Evolutionary conservation across 2,113 vertebrate species (phyloP).

Genomic region (Scartelaos histophorus): DNA sequence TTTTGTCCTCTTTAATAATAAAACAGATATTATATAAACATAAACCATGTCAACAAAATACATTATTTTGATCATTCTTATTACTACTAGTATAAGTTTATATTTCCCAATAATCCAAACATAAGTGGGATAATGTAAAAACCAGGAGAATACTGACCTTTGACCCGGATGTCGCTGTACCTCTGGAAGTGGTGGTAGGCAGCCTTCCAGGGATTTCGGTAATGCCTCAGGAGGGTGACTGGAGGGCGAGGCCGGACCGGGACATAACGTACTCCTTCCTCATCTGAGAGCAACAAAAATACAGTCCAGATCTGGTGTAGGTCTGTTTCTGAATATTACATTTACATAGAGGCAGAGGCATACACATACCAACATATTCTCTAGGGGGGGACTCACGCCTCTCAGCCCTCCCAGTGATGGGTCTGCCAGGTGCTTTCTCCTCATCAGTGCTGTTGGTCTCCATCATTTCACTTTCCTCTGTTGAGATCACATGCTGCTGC

Average conservation of each 20-base stretch:
- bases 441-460: constrained; percentile 98
- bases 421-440: constrained; percentile 86
- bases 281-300: constrained; percentile 76
- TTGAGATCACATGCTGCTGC: constrained; percentile 97
- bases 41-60: too few relatives aligned
- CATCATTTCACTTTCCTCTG: constrained; percentile 97
- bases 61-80: too few relatives aligned
- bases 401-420: constrained; percentile 84
- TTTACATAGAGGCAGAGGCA: background rate
- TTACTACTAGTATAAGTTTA: too few relatives aligned
- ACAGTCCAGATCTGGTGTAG: background rate
- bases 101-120: too few relatives aligned
- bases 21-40: background rate
- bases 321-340: background rate
- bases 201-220: constrained; percentile 98
- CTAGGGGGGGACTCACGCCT: constrained; percentile 93
- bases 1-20: constrained; percentile 89
- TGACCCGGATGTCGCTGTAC: constrained; percentile 94
- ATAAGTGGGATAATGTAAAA: too few relatives aligned
- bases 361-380: constrained; percentile 90
- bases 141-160: constrained; percentile 81
- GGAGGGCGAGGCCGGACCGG: constrained; percentile 90
- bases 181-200: constrained; percentile 98
- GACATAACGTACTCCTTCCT: constrained; percentile 96
- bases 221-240: constrained; percentile 92